Percentiles rank a stretch among this genome's conserved stretches.
Evolutionary conservation across 1,140 invertebrate species (phyloP).

Genomic region (Rhopalosiphum padi): DNA sequence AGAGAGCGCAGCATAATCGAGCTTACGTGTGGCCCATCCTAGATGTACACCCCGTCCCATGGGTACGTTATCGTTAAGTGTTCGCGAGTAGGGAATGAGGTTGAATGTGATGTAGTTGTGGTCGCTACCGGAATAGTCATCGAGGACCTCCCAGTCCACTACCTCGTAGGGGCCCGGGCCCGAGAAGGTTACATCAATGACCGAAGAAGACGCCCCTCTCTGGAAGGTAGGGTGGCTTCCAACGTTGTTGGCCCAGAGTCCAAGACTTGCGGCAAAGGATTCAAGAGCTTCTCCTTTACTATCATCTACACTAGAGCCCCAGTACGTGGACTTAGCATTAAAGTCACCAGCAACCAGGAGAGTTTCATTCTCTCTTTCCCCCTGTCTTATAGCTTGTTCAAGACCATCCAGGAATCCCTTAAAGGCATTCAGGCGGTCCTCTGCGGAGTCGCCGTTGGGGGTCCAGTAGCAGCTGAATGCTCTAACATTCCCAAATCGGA

Average conservation of each 20-base stretch:
- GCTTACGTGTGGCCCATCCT: background rate
- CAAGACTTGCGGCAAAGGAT: background rate
- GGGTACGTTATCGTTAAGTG: background rate
- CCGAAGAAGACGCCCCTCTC: background rate
- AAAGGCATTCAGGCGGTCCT: background rate
- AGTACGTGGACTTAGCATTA: background rate
- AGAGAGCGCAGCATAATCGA: background rate
- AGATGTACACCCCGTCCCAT: no score
- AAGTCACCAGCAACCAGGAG: background rate
- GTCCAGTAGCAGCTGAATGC: constrained; percentile 14
- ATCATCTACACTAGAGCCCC: background rate
- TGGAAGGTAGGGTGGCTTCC: background rate
- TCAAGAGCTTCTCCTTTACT: background rate
- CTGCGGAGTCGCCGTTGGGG: background rate
- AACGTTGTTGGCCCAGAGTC: background rate
- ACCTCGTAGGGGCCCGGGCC: background rate
- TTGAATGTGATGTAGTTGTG: background rate
- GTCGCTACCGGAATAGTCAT: background rate
- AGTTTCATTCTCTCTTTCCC: background rate
- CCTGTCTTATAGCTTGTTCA: background rate
- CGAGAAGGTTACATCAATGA: background rate
- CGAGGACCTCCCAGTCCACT: background rate
- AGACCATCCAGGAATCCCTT: background rate
- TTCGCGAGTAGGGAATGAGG: background rate
- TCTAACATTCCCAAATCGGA: background rate